Base-by-base conservation (phyloP, 1,140 invertebrate species). In the Zophobas atratus region DNA sequence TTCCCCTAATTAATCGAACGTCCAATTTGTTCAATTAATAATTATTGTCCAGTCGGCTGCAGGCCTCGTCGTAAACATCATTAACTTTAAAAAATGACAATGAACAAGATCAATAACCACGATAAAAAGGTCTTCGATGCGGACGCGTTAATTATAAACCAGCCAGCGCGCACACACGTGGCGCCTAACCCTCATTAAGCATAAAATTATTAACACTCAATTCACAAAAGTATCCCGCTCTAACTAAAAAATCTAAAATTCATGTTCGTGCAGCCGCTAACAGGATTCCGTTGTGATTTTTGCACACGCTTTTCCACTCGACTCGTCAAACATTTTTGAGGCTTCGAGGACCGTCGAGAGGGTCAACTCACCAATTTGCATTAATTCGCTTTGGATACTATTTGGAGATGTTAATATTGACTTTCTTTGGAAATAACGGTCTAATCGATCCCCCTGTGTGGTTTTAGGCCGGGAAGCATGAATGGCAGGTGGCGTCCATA, bases 51-150 rank as follows among this genome's bases (percentile, higher is more conserved):
- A 32, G 4, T 6, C 53, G 1, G 1, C 35, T 60, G 1, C 56
- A 39, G n/a, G 2, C 36, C 38, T 60, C 20, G 60, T 67, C 20
- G 60, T 67, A 46, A 67, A 67, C 60, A 67, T 67, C 60, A 67
- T 67, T 67, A 67, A 43, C 60, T 67, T 67, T 41, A 67, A 67
- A 60, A 60, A 67, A 67, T 67, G 39, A 41, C 60, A 67, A 67
- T 43, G 60, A 67, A 20, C 3, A 43, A 55, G 49, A 56, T 73
- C 71, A 73, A 73, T 73, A 73, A 33, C 35, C 35, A 43, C 55
- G 71, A 73, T 56, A 73, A 73, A 70, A 73, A 73, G 49, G 71
- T 73, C 71, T 53, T 73, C 71, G 60, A 67, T 67, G 60, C 60
- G 71, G 49, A 73, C 51, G 71, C 39, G 71, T 73, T 73, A 73